Base-by-base conservation (phyloP, 2,888 invertebrate species). In the Frankliniella fusca region DNA sequence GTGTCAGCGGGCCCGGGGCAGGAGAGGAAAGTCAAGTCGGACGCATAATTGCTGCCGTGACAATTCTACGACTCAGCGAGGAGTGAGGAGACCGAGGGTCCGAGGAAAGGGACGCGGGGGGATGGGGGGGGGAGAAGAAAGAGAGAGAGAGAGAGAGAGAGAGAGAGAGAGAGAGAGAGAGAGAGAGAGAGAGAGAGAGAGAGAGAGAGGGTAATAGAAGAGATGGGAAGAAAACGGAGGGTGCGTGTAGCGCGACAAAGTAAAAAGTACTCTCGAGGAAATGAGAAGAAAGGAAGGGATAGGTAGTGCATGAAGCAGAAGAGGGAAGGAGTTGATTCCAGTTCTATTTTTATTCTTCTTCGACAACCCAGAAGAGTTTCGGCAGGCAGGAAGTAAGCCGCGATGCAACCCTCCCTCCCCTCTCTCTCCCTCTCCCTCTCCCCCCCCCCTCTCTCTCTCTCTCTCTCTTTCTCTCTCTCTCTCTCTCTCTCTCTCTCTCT, bases 271-370 rank as follows among this genome's bases (percentile, higher is more conserved):
- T 38, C 38, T 82, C 82, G 81, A 83, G 83, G 82, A 82, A 81
- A 81, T 82, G 83, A 83, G 82, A 81, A 81, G 83, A 83, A 82
- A 80, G 80, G 81, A 83, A 82, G 82, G 83, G 82, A 81, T 81
- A 81, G 84, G 82, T 80, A 82, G 84, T 82, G 80, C 81, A 61
- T 80, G 83, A 81, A 81, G 76, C 80, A 50, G 81, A 81, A 81
- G 83, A 84, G 85, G 83, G n/a, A 10, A 11, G 15, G 81, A 61
- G 49, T 61, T 50, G 49, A 48, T 3, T 3, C 28, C 80, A 38
- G 38, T 61, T 65, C 18, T 54, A 8, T 61, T 38, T n/a, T 49
- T 3, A 48, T 18, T 15, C 65, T 15, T 49, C 54, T 54, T 54
- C 18, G 54, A 18, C 54, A 54, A 18, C 54, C 12, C 15, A 15